Base-by-base conservation (phyloP, 1,140 invertebrate species). In the Zaprionus taronus region DNA sequence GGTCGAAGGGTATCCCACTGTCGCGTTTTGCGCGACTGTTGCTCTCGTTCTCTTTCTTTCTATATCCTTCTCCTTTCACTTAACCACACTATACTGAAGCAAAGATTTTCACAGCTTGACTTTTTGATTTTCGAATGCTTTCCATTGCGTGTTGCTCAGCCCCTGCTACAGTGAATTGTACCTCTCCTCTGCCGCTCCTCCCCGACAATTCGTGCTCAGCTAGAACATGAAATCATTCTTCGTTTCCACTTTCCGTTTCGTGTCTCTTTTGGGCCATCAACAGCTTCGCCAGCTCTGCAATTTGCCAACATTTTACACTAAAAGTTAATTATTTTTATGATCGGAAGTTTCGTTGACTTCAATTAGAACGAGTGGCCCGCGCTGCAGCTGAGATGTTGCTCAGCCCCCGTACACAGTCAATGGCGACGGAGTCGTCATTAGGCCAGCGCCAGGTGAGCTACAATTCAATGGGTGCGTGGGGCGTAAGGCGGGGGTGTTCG, bases 331-430 rank as follows among this genome's bases (percentile, higher is more conserved):
- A 83, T 77, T 87, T 87, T 75, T 72, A 80, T 67, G 84, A 83
- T 87, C 70, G 77, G 71, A 87, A 87, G 80, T 83, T 72, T 87
- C 73, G 80, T 83, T 87, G 83, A 83, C 84, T 87, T 78, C 73
- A 80, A 81, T 83, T 82, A 77, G 75, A 81, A 65, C 60, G 79
- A 85, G 70, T 70, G 78, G 70, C 44, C 47, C 49, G 17, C 36
- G 44, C 51, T 22, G 51, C 44, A 34, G 15, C n/a, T 34, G 31
- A 49, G 41, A 60, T 41, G 31, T 17, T 41, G 38, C 5, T 15
- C 14, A 11, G 20, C 51, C 20, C 4, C 20, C 4, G 12, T 4
- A 3, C 38, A 38, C 34, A 22, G 34, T 66, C 20, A 20, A 47
- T 38, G 36, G 36, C 36, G 41, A 47, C 7, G 63, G n/a, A 34